Base-by-base conservation (phyloP, 2,113 vertebrate species). In the Epinephelus cyanopodus region DNA sequence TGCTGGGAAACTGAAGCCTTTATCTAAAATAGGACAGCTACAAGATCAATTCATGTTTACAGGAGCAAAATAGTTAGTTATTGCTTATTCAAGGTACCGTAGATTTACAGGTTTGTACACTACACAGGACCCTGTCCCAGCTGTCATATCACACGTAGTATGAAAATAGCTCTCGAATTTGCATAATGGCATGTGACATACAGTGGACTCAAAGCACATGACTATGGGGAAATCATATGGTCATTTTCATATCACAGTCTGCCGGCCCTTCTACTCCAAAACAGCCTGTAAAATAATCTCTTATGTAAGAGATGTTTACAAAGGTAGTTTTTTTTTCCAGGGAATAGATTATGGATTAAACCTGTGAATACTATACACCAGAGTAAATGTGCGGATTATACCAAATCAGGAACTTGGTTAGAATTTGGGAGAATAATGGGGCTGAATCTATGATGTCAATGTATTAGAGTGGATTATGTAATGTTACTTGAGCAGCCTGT, bases 131-230 rank as follows among this genome's bases (percentile, higher is more conserved):
- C 5, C 13, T 5, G 21, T 33, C 25, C 60, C n/a, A 3, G 39
- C 27, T 1, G n/a, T 62, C 60, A 0, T 72, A 75, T 79, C 79
- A 47, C 18, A 25, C 21, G 25, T 54, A n/a, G 45, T 77, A 73
- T 85, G 72, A 62, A 86, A 81, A 83, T 61, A 15, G 21, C 8
- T 47, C 23, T 45, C 6, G 9, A 1, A 72, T 83, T 79, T 88
- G 42, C 82, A 75, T 82, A 62, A 61, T 21, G 3, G 4, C n/a
- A 23, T 17, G 15, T 14, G 17, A 45, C 23, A 14, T 27, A 64
- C 37, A 23, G 37, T 29, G 5, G 11, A n/a, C 6, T 27, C 27
- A 69, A 6, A 29, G 45, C 15, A 3, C 21, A 2, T 21, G 53
- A 81, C 14, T 10, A 3, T 5, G 53, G 15, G 7, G 5, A 33